Base-by-base conservation (phyloP, 1,140 invertebrate genomes). In the Grapholita molesta region DNA sequence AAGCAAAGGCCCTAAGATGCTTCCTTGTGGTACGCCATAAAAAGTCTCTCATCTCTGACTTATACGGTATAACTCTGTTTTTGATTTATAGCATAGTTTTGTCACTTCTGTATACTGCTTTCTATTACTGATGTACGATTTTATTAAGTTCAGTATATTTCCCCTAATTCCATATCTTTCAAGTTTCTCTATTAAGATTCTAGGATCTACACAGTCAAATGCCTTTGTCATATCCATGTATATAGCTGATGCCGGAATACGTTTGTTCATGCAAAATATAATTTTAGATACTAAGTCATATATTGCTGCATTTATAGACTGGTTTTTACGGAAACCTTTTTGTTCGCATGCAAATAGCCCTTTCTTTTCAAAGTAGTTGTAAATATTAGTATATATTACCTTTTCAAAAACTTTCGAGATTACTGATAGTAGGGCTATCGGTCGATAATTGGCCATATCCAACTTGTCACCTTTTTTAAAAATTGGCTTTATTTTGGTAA, bases 391-490 rank as follows among this genome's bases (percentile, higher is more conserved):
- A 25, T 48, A 55, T 15, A 70, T 66, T 9, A 55, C 32, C 18
- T 57, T 70, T 32, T 69, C 57, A 70, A n/a, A n/a, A n/a, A n/a
- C n/a, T n/a, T n/a, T n/a, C n/a, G n/a, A n/a, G n/a, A n/a, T n/a
- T n/a, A n/a, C 15, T 25, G 69, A 42, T 24, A 70, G 28, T 11
- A 70, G n/a, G 15, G 68, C 61, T 12, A 70, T 35, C 11, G 61
- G 68, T 55, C 68, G 53, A 23, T 55, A 70, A 35, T 64, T 64
- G n/a, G n/a, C n/a, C n/a, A n/a, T n/a, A n/a, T n/a, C n/a, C n/a
- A n/a, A n/a, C n/a, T 61, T 66, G 7, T n/a, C n/a, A n/a, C n/a
- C n/a, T n/a, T n/a, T n/a, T n/a, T 70, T 66, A 66, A 35, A 66
- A 35, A 70, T 3, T 11, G 69, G 69, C 11, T 61, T 61, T 21